Evolutionary conservation across 2,113 vertebrate genomes (phyloP), one percentile per base, ranked within the genome.

Genomic region (Trogon melanurus): DNA sequence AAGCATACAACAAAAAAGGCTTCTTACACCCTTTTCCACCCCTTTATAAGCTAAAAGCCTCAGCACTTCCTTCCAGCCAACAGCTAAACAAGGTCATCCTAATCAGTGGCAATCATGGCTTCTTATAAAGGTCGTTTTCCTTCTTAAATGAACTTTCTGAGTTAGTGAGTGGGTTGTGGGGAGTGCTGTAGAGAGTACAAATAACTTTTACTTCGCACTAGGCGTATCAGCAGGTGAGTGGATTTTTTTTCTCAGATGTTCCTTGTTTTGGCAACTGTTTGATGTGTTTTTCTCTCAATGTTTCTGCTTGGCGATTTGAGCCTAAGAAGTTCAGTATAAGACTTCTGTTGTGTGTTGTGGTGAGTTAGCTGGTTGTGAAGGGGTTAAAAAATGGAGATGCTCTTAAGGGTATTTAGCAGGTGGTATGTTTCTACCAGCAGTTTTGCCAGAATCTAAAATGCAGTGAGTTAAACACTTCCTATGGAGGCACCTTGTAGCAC

Each of bases 171-270:
- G 22, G 32, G 15, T 2, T 84, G 36, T 48, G 21, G 21, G 23
- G 30, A 32, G 26, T 8, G 4, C 6, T 21, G 13, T 5, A 57
- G 10, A 34, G 22, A 26, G 8, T 22, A 27, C 1, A 32, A 13
- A 3, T 2, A 34, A 13, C 7, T 32, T 74, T 45, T 74, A 6
- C 6, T 45, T 54, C 36, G 10, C 6, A 6, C 3, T 15, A 25
- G 11, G 11, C 0, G 2, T 9, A 8, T 14, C 6, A 15, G 5
- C 7, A 47, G 16, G 5, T 61, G 7, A 56, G 4, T 30, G 27
- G 11, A 21, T 57, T 54, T 29, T 47, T 72, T 26, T 73, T 27
- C 10, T n/a, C 4, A 27, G 5, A 6, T 32, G 1, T 45, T 45
- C 15, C 8, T 80, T 78, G 5, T n/a, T 79, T 79, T 32, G 8